phyloP scores from a whole-genome alignment of 2,888 invertebrate genomes.

The Caenorhabditis uteleia region DNA sequence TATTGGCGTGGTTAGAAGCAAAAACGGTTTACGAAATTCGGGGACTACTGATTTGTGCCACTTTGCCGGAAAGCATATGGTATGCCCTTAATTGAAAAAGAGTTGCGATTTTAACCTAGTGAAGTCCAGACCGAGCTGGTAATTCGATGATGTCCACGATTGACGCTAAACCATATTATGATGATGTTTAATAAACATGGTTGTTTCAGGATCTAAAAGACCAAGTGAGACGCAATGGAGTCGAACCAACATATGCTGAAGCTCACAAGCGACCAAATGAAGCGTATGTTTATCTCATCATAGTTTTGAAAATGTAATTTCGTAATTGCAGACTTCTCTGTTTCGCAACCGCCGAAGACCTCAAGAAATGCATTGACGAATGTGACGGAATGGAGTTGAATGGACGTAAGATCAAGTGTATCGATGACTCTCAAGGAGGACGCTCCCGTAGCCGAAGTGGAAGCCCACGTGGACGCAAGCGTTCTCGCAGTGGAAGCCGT shows the following conservation, averaged over 20 bases:
- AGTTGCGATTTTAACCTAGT: too few relatives aligned
- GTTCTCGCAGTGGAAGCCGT: slow-evolving; percentile 16
- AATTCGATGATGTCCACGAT: too few relatives aligned
- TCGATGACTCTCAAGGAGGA: slow-evolving; percentile 79
- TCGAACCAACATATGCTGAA: slow-evolving; percentile 95
- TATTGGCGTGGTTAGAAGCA: too few relatives aligned
- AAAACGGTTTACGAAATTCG: too few relatives aligned
- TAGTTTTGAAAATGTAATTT: not conserved
- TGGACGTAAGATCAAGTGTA: slow-evolving; percentile 83
- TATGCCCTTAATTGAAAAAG: too few relatives aligned
- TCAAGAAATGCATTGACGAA: slow-evolving; percentile 95
- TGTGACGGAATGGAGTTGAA: slow-evolving; percentile 94
- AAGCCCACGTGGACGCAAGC: slow-evolving; percentile 10
- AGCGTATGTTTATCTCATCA: slow-evolving; percentile 69
- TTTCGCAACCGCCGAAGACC: slow-evolving; percentile 90
- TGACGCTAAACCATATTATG: too few relatives aligned
- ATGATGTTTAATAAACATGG: too few relatives aligned
- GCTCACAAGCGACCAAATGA: slow-evolving; percentile 91
- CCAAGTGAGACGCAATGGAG: slow-evolving; percentile 96
- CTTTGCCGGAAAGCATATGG: too few relatives aligned
- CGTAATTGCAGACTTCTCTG: slow-evolving; percentile 85
- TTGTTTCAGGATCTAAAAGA: slow-evolving; percentile 86
- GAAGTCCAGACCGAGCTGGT: too few relatives aligned
- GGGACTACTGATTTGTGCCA: too few relatives aligned
- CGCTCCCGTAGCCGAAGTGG: slow-evolving; percentile 13